Conservation (phyloP, 2,888 invertebrate genomes). For the Hypomecis atomaria region DNA sequence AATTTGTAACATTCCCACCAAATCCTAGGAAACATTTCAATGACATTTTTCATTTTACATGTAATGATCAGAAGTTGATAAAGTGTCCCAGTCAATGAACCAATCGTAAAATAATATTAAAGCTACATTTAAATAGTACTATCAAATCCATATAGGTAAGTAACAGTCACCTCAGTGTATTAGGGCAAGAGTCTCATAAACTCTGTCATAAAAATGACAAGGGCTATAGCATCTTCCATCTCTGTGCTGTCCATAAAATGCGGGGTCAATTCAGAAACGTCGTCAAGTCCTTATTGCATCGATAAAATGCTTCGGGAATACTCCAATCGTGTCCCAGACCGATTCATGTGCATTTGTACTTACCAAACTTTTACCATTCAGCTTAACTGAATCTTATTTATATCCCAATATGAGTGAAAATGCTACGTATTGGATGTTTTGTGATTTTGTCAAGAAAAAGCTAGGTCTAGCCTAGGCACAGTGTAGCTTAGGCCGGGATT, state of each 20-base stretch:
- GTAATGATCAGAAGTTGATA: no score
- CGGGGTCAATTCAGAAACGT: constrained; percentile 39
- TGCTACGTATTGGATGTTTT: constrained; percentile 25
- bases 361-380: constrained; percentile 26
- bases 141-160: no score
- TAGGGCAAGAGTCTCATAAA: not conserved
- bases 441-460: constrained; percentile 36
- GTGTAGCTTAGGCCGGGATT: constrained; percentile 52
- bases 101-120: no score
- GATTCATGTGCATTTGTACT: constrained; percentile 52
- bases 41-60: no score
- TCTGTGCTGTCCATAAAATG: constrained; percentile 25
- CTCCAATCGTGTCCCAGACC: constrained; percentile 60
- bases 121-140: no score
- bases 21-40: no score
- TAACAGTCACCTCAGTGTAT: not conserved
- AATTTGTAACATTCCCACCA: no score
- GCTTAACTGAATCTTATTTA: constrained; percentile 27
- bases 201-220: constrained; percentile 3
- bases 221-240: constrained; percentile 16
- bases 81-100: no score
- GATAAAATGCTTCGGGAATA: constrained; percentile 72
- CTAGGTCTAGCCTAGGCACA: constrained; percentile 54
- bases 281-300: constrained; percentile 72
- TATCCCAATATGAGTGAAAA: constrained; percentile 27